phyloP scores from a whole-genome alignment of 2,113 vertebrate species.

The Brachirus orientalis region DNA sequence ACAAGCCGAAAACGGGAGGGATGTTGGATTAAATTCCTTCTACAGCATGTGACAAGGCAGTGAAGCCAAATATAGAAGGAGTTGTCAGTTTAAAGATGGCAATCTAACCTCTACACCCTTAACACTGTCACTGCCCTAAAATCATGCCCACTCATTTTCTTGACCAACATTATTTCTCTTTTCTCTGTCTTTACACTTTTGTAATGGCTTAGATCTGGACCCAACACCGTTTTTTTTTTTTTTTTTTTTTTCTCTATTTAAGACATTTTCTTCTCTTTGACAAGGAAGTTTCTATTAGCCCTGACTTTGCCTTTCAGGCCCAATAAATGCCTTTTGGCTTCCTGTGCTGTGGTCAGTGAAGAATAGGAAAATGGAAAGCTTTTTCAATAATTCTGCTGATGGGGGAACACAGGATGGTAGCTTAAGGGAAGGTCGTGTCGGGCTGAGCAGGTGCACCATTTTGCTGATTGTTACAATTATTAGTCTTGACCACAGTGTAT shows the following conservation, averaged over 20 bases:
- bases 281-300: slow-evolving; percentile 68
- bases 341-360: slow-evolving; percentile 44
- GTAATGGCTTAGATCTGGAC: slow-evolving; percentile 38
- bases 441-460: no score
- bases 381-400: slow-evolving; percentile 56
- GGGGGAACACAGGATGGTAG: no score
- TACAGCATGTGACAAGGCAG: slow-evolving; percentile 51
- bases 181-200: slow-evolving; percentile 32
- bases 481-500: no score
- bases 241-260: slow-evolving; percentile 43
- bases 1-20: slow-evolving; percentile 60
- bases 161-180: slow-evolving; percentile 48
- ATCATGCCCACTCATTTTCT: slow-evolving; percentile 54
- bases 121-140: slow-evolving; percentile 8
- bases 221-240: slow-evolving; percentile 28
- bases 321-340: slow-evolving; percentile 69
- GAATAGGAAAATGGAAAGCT: slow-evolving; percentile 48
- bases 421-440: no score
- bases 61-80: slow-evolving; percentile 70
- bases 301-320: slow-evolving; percentile 43
- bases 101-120: slow-evolving; percentile 20
- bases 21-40: slow-evolving; percentile 49
- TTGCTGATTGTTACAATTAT: no score
- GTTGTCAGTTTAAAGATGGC: slow-evolving; percentile 62
- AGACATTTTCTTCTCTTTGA: slow-evolving; percentile 66